Conservation (phyloP, 2,888 invertebrate genomes). For the Strigamia transsilvanica region DNA sequence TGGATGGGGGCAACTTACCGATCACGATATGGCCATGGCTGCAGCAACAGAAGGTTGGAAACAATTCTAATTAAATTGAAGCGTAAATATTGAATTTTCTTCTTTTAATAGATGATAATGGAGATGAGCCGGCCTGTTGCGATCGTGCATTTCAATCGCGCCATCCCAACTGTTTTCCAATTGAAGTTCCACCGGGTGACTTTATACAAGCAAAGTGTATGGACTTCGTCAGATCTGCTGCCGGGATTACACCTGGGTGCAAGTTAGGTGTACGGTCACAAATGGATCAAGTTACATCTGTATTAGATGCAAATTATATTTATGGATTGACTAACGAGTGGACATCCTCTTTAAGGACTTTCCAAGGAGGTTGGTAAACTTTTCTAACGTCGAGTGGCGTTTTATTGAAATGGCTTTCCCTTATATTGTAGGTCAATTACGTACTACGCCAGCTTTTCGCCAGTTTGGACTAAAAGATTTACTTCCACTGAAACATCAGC, state of each 20-base stretch:
- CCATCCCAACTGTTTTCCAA: conserved; percentile 60
- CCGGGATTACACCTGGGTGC: conserved; percentile 60
- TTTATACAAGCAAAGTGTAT: conserved; percentile 60
- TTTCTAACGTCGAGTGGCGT: not conserved
- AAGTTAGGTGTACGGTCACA: conserved; percentile 59
- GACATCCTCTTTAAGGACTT: conserved; percentile 65
- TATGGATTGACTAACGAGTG: conserved; percentile 59
- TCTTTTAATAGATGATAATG: conserved; percentile 53
- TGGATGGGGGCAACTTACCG: conserved; percentile 95
- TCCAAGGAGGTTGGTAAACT: conserved; percentile 58
- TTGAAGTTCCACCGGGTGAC: conserved; percentile 59
- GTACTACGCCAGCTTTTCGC: conserved; percentile 88
- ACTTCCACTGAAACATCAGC: conserved; percentile 84
- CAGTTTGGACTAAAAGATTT: conserved; percentile 88
- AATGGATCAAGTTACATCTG: conserved; percentile 59
- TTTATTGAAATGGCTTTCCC: not conserved
- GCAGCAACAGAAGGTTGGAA: conserved; percentile 58
- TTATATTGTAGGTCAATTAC: conserved; percentile 70
- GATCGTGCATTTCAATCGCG: conserved; percentile 56
- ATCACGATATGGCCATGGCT: conserved; percentile 77
- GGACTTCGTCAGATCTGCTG: conserved; percentile 59
- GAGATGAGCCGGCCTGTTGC: conserved; percentile 56
- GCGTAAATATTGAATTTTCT: not conserved
- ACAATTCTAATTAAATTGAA: not conserved
- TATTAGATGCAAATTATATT: conserved; percentile 59